Evolutionary conservation across 2,888 invertebrate genomes (phyloP).

Genomic region (Lepidocyrtinus sp.): DNA sequence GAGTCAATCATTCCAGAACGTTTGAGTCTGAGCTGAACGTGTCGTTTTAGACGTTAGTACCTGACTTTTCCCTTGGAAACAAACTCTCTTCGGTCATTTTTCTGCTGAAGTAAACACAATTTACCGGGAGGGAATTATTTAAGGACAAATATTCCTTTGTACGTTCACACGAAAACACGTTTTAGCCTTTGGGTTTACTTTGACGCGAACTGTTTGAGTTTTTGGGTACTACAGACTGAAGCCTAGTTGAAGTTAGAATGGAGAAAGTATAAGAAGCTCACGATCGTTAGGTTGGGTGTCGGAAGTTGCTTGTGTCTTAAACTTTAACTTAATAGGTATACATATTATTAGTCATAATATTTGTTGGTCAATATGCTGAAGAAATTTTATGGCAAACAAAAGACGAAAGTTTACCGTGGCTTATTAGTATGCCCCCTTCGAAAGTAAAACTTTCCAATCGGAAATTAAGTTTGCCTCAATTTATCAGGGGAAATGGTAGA

Average conservation of each 20-base stretch:
- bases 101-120: background rate
- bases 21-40: slow-evolving; percentile 51
- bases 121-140: background rate
- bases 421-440: too few relatives aligned
- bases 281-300: background rate
- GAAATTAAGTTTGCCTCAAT: background rate
- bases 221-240: background rate
- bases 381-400: background rate
- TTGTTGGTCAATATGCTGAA: background rate
- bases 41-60: slow-evolving; percentile 38
- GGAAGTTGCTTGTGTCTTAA: background rate
- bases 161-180: background rate
- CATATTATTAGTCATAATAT: background rate
- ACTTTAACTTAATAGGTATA: background rate
- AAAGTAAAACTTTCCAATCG: background rate
- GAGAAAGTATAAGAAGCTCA: background rate
- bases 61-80: slow-evolving; percentile 26
- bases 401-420: too few relatives aligned
- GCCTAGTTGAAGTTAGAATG: background rate
- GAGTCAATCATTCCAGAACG: slow-evolving; percentile 56
- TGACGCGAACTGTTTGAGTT: too few relatives aligned
- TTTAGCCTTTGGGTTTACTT: background rate
- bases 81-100: background rate
- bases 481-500: background rate
- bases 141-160: background rate